Evolutionary conservation across 2,888 invertebrate species (phyloP).

Genomic region (Leucophenga maculata): DNA sequence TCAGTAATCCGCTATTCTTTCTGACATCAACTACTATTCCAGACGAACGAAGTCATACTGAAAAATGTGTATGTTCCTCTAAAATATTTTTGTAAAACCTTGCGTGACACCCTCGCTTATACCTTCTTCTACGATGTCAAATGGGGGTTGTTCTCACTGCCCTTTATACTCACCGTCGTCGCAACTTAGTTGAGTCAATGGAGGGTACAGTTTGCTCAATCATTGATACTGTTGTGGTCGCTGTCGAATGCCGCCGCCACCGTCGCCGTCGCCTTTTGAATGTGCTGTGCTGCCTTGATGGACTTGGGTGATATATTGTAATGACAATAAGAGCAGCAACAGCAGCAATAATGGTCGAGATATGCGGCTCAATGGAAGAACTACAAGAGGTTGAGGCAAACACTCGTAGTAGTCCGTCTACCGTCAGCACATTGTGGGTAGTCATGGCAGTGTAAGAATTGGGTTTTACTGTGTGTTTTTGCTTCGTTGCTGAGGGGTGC

Average conservation of each 20-base stretch:
- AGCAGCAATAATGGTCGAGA: constrained; percentile 7
- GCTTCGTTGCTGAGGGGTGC: constrained; percentile 39
- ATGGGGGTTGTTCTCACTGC: constrained; percentile 53
- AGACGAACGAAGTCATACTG: too few relatives aligned
- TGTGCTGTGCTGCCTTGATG: constrained; percentile 10
- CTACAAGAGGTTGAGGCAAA: not conserved
- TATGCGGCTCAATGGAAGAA: not conserved
- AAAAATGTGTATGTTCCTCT: too few relatives aligned
- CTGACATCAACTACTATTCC: too few relatives aligned
- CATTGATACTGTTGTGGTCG: constrained; percentile 69
- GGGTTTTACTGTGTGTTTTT: constrained; percentile 30
- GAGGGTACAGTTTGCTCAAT: constrained; percentile 64
- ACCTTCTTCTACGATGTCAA: constrained; percentile 1
- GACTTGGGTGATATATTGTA: constrained; percentile 52
- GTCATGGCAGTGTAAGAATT: constrained; percentile 45
- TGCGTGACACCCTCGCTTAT: not conserved
- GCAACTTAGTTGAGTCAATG: constrained; percentile 23
- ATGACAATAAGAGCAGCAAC: constrained; percentile 40
- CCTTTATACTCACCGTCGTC: constrained; percentile 3
- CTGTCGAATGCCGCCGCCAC: constrained; percentile 49
- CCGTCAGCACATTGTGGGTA: constrained; percentile 27
- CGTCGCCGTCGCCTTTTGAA: constrained; percentile 21
- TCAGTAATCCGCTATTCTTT: too few relatives aligned
- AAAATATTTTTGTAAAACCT: too few relatives aligned
- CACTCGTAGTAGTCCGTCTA: not conserved